Evolutionary conservation across 1,140 invertebrate genomes (phyloP).

Genomic region (Cydia splendana): DNA sequence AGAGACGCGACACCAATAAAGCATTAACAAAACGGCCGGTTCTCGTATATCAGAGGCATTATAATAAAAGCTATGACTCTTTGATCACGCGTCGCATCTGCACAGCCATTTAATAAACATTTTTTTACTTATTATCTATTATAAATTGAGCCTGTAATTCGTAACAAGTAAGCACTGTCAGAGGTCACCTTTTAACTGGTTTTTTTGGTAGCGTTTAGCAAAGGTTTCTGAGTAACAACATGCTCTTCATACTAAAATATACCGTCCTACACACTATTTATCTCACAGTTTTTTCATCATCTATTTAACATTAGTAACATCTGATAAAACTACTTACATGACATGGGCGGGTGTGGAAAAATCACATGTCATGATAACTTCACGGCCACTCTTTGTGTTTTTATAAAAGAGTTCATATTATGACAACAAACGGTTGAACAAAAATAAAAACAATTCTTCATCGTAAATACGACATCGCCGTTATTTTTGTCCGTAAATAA

Average conservation of each 20-base stretch:
- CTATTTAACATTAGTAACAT: constrained; percentile 21
- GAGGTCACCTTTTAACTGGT: neutral
- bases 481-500: too few relatives aligned
- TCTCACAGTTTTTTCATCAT: constrained; percentile 24
- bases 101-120: neutral
- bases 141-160: neutral
- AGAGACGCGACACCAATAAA: constrained; percentile 38
- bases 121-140: neutral
- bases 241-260: constrained; percentile 15
- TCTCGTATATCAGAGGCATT: constrained; percentile 44
- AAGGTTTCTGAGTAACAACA: neutral
- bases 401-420: neutral
- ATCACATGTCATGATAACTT: constrained; percentile 8
- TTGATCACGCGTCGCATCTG: constrained; percentile 43
- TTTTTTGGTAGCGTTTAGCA: neutral
- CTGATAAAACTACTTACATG: constrained; percentile 16
- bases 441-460: neutral
- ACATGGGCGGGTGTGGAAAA: constrained; percentile 14
- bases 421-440: neutral
- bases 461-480: too few relatives aligned
- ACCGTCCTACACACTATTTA: constrained; percentile 29
- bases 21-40: constrained; percentile 44
- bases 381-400: constrained; percentile 5
- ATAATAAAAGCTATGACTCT: constrained; percentile 45
- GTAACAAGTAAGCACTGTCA: neutral